Evolutionary conservation across 2,797 vertebrate genomes (phyloP), one percentile per base, ranked within the genome.

Genomic region (Characodon lateralis): DNA sequence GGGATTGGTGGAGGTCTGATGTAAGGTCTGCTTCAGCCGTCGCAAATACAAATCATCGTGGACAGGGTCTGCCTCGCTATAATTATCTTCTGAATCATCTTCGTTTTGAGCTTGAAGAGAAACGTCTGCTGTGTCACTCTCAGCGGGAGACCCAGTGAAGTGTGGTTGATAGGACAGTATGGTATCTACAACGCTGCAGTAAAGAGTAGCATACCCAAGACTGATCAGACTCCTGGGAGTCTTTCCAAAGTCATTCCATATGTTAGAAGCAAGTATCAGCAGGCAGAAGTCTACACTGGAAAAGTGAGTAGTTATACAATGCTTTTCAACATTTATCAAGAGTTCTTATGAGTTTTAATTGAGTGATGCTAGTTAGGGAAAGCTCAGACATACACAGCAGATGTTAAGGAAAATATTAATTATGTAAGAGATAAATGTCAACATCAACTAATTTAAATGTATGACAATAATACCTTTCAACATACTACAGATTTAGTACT

Each of bases 51-150:
- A 91, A 83, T 95, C 95, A 48, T 96, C 95, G 0, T 95, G 94
- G 83, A 97, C 93, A 1, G 96, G 95, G 90, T 97, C 97, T 12
- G 97, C 93, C 51, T 96, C 95, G 55, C 96, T 92, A 81, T 92
- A 93, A 71, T 94, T 93, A 0, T 96, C 96, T 10, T 94, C 94
- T 0, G 91, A 94, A 53, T 87, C 89, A 10, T 92, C 90, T 56
- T 95, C 96, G 35, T 84, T 92, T 83, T 93, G 91, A 76, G 94
- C 92, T 76, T 80, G 88, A 73, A 94, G 93, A 89, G 93, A 88
- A 89, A 92, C 83, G 71, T 94, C 95, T 81, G 92, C 84, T 72
- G 85, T 12, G 51, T 56, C 7, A 26, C 41, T 50, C 50, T 85
- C 83, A 6, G 80, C 26, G 41, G 74, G 74, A 46, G 71, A 79